These are phyloP conservation scores for Dendrocopos noguchii DNA, from an alignment of 2,113 vertebrate genomes.

Conservation along the genomic window DNA sequence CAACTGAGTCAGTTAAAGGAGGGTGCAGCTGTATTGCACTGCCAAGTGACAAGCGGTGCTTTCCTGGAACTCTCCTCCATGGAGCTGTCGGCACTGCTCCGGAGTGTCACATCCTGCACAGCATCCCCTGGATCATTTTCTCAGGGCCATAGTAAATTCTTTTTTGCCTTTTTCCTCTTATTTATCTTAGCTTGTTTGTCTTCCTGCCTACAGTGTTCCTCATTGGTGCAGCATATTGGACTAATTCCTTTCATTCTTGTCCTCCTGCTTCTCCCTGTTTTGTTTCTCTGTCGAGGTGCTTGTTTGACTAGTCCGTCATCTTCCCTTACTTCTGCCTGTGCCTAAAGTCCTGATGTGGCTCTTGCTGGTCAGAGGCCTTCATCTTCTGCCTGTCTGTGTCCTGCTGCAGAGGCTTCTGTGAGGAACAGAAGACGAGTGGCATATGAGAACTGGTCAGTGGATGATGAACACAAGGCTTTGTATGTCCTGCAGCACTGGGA, in stretches of 20 bases:
- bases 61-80: background rate
- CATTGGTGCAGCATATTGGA: background rate
- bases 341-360: background rate
- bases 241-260: background rate
- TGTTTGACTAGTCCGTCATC: background rate
- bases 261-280: background rate
- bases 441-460: slow-evolving; percentile 58
- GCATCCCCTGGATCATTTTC: background rate
- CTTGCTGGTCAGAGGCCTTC: background rate
- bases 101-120: background rate
- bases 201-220: background rate
- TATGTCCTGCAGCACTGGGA: slow-evolving; percentile 87
- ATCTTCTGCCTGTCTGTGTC: background rate
- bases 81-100: background rate
- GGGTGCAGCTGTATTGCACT: background rate
- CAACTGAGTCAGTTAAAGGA: background rate
- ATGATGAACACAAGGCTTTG: slow-evolving; percentile 87
- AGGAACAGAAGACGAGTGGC: slow-evolving; percentile 76
- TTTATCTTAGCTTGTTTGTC: background rate
- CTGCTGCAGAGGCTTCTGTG: slow-evolving; percentile 74
- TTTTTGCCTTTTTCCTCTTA: background rate
- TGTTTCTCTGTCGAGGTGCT: background rate
- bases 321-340: background rate
- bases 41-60: background rate
- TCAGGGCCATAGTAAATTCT: background rate